Evolutionary conservation across 2,888 invertebrate species (phyloP).

Genomic region (Anticlea derivata): DNA sequence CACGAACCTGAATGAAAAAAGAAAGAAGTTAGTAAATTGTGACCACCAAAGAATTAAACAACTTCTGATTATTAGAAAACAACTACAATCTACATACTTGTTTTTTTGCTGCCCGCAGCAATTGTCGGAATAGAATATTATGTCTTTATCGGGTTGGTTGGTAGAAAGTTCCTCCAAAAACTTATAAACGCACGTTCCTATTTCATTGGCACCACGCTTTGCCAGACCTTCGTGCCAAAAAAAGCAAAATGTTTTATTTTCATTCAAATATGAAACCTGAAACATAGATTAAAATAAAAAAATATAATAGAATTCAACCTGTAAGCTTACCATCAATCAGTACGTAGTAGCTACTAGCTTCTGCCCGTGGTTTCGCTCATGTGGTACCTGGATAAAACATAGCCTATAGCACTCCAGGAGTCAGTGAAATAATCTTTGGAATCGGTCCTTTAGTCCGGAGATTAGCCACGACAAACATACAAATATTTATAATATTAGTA

Average conservation of each 20-base stretch:
- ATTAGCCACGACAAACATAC: conserved; percentile 26
- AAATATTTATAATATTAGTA: conserved; percentile 1
- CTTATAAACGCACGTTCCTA: conserved; percentile 34
- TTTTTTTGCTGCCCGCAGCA: conserved; percentile 40
- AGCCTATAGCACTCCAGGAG: not conserved
- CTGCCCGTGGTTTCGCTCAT: conserved; percentile 1
- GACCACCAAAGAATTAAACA: no score
- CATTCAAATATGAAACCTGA: no score
- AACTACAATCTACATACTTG: conserved; percentile 8
- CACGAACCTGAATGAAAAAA: no score
- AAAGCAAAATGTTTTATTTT: no score
- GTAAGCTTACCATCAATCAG: not conserved
- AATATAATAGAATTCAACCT: not conserved
- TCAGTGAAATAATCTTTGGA: conserved; percentile 13
- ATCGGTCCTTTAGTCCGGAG: conserved; percentile 25
- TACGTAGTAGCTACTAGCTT: not conserved
- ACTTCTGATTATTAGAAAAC: no score
- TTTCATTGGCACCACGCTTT: conserved; percentile 36
- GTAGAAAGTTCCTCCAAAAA: conserved; percentile 29
- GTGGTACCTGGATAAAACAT: not conserved
- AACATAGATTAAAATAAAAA: not conserved
- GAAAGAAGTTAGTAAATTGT: not conserved
- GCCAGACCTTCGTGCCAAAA: conserved; percentile 36
- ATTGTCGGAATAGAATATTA: conserved; percentile 34
- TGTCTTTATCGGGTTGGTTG: conserved; percentile 27